phyloP scores from a whole-genome alignment of 2,113 vertebrate genomes.

The Clupea harengus region DNA sequence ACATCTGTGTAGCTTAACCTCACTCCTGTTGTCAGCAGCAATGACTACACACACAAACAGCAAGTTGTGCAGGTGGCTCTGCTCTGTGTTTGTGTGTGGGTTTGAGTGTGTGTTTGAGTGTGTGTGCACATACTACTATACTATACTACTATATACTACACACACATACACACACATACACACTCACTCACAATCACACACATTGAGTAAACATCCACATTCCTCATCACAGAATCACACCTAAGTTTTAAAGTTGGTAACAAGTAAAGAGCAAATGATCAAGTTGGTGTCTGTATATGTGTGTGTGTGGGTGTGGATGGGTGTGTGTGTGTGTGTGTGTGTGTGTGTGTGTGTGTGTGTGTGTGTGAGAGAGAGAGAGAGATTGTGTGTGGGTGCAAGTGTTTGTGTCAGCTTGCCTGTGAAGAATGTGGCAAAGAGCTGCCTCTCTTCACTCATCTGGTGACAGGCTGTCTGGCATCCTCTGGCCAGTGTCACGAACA shows the following conservation, averaged over 20 bases:
- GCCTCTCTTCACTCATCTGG: conserved; percentile 45
- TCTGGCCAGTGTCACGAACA: not conserved
- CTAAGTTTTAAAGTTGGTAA: not conserved
- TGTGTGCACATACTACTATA: no score
- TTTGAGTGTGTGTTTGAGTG: no score
- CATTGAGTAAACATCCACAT: not conserved
- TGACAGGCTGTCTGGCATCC: conserved; percentile 43
- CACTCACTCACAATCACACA: no score
- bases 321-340: conserved; percentile 17
- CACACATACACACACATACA: not conserved
- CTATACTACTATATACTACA: no score
- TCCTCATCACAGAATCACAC: not conserved
- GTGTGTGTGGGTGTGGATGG: not conserved
- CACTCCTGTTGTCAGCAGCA: not conserved
- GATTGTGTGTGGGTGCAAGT: not conserved
- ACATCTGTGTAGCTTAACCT: not conserved
- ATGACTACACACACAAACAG: not conserved
- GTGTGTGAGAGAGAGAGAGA: not conserved
- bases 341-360: conserved; percentile 30
- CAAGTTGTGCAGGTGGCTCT: no score
- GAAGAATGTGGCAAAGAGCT: conserved; percentile 39
- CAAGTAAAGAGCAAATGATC: not conserved
- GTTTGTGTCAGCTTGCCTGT: not conserved
- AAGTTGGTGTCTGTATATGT: not conserved
- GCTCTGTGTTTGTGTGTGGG: no score